These are phyloP conservation scores for Falco berigora DNA, from an alignment of 2,797 vertebrate species.

Conservation along the genomic window DNA sequence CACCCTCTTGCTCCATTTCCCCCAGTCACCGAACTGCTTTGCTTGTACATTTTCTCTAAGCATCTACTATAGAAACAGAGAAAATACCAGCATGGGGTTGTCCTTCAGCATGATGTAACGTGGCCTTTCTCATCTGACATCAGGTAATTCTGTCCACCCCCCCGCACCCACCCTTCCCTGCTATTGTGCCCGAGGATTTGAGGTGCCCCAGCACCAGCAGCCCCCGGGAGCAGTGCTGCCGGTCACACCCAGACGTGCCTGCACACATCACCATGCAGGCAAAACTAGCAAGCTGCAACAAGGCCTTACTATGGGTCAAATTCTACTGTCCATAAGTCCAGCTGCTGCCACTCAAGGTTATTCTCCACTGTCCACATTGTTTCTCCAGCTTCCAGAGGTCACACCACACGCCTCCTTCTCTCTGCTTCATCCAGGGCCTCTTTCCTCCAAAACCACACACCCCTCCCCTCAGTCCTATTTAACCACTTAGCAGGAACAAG, in stretches of 20 bases:
- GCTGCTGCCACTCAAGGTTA: too few species aligned
- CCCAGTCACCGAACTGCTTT: not conserved
- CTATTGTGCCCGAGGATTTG: accelerated
- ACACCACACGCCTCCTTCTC: too few species aligned
- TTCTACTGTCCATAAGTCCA: too few species aligned
- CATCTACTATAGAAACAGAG: not conserved
- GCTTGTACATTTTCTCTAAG: not conserved
- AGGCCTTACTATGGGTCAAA: too few species aligned
- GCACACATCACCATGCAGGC: too few species aligned
- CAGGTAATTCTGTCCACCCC: not conserved
- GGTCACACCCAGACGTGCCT: not conserved
- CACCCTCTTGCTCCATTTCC: accelerated
- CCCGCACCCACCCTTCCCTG: not conserved
- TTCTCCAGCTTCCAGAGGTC: too few species aligned
- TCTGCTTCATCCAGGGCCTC: too few species aligned
- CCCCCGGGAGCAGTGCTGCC: not conserved
- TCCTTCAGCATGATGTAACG: not conserved
- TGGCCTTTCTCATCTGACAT: not conserved
- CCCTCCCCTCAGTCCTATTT: too few species aligned
- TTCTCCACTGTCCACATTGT: too few species aligned
- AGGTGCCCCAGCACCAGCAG: not conserved
- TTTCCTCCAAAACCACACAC: too few species aligned
- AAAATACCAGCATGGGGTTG: not conserved
- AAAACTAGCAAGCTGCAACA: too few species aligned
- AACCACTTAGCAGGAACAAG: too few species aligned